Percentiles rank a stretch among this genome's conserved stretches.
Evolutionary conservation across 92 coral and sea anemone species (phyloP).

Genomic region (Zoanthus solanderi): DNA sequence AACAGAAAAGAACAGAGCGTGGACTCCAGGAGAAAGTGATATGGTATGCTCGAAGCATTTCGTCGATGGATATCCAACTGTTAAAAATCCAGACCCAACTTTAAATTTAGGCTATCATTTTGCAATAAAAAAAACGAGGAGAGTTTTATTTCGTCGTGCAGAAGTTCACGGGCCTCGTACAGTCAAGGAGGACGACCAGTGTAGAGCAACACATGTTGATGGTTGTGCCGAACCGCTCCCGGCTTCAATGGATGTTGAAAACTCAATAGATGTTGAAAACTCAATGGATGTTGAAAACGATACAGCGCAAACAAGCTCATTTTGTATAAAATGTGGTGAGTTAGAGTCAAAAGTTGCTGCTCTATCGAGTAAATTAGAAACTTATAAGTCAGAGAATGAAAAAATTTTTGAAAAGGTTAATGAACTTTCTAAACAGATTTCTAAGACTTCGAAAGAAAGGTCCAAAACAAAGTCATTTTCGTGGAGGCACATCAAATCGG

Average conservation of each 20-base stretch:
- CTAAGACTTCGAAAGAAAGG: slow-evolving; percentile 24
- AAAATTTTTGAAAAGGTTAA: not conserved
- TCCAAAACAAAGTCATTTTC: slow-evolving; percentile 30
- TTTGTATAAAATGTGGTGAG: not conserved
- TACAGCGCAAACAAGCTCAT: not conserved
- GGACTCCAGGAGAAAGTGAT: slow-evolving; percentile 59
- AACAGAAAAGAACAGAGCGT: slow-evolving; percentile 33
- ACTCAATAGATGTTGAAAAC: not conserved
- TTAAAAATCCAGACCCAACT: slow-evolving; percentile 52
- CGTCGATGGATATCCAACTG: slow-evolving; percentile 50
- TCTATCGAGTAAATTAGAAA: slow-evolving; percentile 5
- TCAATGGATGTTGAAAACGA: not conserved
- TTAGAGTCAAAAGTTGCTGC: slow-evolving; percentile 6
- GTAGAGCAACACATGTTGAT: slow-evolving; percentile 30
- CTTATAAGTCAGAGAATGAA: slow-evolving; percentile 12
- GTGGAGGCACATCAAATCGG: slow-evolving; percentile 36
- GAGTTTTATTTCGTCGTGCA: slow-evolving; percentile 37
- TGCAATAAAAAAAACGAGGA: slow-evolving; percentile 45
- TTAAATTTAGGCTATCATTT: slow-evolving; percentile 42
- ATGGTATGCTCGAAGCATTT: slow-evolving; percentile 59
- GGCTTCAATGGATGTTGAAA: not conserved
- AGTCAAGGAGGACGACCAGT: not conserved
- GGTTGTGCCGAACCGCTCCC: slow-evolving; percentile 13
- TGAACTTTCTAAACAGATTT: not conserved
- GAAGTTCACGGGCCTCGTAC: not conserved